Evolutionary conservation across 2,797 vertebrate species (phyloP), one percentile per base, ranked within the genome.

Genomic region (Petrocephalus sullivani): DNA sequence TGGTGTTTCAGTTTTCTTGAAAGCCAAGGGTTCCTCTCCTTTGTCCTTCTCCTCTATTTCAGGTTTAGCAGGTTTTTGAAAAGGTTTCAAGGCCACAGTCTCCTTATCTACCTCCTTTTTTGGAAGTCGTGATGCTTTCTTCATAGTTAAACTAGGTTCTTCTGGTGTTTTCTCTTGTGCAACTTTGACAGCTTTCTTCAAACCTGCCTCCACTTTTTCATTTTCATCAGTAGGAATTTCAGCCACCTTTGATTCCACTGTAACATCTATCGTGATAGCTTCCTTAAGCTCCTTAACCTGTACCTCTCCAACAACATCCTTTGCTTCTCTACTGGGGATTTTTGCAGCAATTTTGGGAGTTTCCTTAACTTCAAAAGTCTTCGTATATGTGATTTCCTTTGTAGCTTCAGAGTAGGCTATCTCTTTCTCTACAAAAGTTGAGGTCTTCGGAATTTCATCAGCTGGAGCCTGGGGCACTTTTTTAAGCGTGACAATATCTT

Each of bases 31-130:
- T 58, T 95, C 94, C 88, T 90, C 93, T 28, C 92, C 92, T 28
- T 28, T 92, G n/a, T 93, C 92, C 41, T 90, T 93, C 93, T 86
- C 91, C 71, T 94, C 94, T 64, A 46, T 56, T n/a, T 67, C 67
- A 87, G 89, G 56, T 93, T 94, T 93, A 3, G 41, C 83, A 58
- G 94, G 92, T 90, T 92, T 96, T 89, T 95, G 92, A 92, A 96
- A 94, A n/a, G 96, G 95, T 92, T 96, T 96, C 3, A 96, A 91
- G 89, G 94, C 94, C 0, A 96, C 89, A 1, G 86, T 87, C 91
- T 96, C 95, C 92, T 93, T 91, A 89, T 95, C 94, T 78, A 89
- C 87, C 67, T 94, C 92, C 60, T 94, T 93, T 88, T 89, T 86
- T 85, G 95, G 94, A 85, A 96, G 58, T 90, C 92, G 94, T 87